Percentiles rank a stretch among this genome's conserved stretches.
Conservation (phyloP, 2,797 vertebrate genomes). For the Pteropus rufus region DNA sequence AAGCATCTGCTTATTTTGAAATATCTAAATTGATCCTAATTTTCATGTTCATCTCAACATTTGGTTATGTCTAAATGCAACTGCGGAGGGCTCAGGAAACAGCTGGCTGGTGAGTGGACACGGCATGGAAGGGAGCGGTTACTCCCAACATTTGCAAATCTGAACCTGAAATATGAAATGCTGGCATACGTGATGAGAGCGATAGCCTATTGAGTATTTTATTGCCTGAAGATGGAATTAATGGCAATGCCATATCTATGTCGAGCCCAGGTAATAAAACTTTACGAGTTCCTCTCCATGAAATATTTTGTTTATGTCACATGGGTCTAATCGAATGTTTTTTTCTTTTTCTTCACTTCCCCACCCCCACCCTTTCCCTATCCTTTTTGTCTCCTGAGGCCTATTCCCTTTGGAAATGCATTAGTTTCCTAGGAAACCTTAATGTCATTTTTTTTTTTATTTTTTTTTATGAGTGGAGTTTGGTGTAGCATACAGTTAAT, state of each 20-base stretch:
- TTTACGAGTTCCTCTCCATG: constrained; percentile 53
- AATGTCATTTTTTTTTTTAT: constrained; percentile 74
- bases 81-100: background rate
- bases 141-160: background rate
- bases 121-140: background rate
- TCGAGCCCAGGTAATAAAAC: constrained; percentile 56
- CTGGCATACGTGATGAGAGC: background rate
- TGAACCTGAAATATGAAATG: background rate
- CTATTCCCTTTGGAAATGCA: constrained; percentile 75
- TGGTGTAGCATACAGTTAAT: constrained; percentile 72
- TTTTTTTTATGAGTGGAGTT: constrained; percentile 72
- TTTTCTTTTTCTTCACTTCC: constrained; percentile 3
- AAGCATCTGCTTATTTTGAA: background rate
- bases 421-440: constrained; percentile 78
- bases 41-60: background rate
- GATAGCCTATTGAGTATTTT: background rate
- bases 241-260: constrained; percentile 33
- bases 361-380: constrained; percentile 25
- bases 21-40: background rate
- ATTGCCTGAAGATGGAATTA: constrained; percentile 51
- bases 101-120: background rate
- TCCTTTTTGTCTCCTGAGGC: constrained; percentile 63
- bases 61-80: background rate
- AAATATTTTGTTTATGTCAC: constrained; percentile 73
- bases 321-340: constrained; percentile 1